Evolutionary conservation across 2,888 invertebrate species (phyloP), one percentile per base, ranked within the genome.

Genomic region (Melieria omissa): DNA sequence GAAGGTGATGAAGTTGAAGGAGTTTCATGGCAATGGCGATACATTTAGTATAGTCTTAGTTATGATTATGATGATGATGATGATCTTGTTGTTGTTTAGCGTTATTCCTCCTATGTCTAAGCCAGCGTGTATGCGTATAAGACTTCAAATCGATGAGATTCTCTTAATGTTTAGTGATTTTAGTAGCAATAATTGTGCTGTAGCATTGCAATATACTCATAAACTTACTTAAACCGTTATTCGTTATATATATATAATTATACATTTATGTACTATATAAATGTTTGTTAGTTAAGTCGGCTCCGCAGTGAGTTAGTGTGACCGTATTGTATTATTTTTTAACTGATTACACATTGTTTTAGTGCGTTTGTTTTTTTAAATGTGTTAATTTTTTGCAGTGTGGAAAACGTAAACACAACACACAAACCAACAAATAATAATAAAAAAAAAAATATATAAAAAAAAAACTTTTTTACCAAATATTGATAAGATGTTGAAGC

Each of bases 261-360:
- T 65, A 65, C 42, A 16, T 54, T 42, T 52, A 29, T 10, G 29
- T 46, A 46, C 41, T n/a, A 5, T 8, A 4, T 41, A 8, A 46
- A 41, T 42, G 10, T 45, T 58, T 14, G 49, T 16, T n/a, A 16
- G 12, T 42, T 16, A 45, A 62, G 60, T n/a, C 71, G 73, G 72
- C 75, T 76, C 78, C 80, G 77, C 78, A 65, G 80, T 63, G 81
- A 81, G 81, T 81, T 81, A 81, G 80, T 81, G 82, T 81, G 80
- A 82, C 81, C 80, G 82, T 81, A 81, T 78, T 81, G 81, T 81
- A 82, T 81, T 81, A 81, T 77, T 82, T 76, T 82, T 67, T 77
- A 70, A 80, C 77, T 79, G 76, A 72, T 79, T 73, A 47, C 7
- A 58, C 42, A 44, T 64, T 70, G 57, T 70, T 12, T 29, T 65